Percentiles rank a stretch among this genome's conserved stretches.
Evolutionary conservation across 1,140 invertebrate genomes (phyloP).

Genomic region (Ceratoteleas bidentatus): DNA sequence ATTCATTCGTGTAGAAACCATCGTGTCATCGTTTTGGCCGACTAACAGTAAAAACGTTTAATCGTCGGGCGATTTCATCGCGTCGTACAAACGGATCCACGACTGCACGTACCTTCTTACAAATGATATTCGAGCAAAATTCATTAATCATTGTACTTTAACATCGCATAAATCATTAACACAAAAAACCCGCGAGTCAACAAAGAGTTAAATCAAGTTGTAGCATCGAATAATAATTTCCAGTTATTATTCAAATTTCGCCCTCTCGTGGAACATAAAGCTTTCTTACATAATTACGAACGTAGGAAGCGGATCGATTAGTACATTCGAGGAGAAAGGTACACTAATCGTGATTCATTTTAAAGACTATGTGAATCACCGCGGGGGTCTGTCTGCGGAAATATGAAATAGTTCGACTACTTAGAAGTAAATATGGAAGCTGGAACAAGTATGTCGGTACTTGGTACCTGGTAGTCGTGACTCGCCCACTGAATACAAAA

Average conservation of each 20-base stretch:
- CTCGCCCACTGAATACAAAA: conserved; percentile 61
- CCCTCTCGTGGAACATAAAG: conserved; percentile 66
- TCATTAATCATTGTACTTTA: conserved; percentile 63
- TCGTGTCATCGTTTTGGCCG: conserved; percentile 32
- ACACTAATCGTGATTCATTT: conserved; percentile 79
- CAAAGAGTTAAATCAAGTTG: conserved; percentile 65
- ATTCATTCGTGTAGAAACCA: background rate
- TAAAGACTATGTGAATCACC: conserved; percentile 80
- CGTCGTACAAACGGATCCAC: conserved; percentile 37
- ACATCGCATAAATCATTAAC: conserved; percentile 59
- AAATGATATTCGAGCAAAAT: conserved; percentile 52
- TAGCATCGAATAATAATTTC: conserved; percentile 62
- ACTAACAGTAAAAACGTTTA: conserved; percentile 35
- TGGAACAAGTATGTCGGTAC: conserved; percentile 64
- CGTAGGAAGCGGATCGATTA: conserved; percentile 82
- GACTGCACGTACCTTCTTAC: conserved; percentile 35
- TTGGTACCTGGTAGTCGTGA: conserved; percentile 64
- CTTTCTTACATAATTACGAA: conserved; percentile 79
- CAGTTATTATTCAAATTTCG: conserved; percentile 69
- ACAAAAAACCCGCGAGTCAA: conserved; percentile 60
- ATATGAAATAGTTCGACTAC: conserved; percentile 71
- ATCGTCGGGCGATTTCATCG: no score
- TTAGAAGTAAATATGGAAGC: conserved; percentile 70
- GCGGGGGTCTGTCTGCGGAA: conserved; percentile 72
- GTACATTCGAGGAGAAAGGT: conserved; percentile 81